Conservation (phyloP, 2,797 vertebrate species). For the Dromococcyx pavoninus region DNA sequence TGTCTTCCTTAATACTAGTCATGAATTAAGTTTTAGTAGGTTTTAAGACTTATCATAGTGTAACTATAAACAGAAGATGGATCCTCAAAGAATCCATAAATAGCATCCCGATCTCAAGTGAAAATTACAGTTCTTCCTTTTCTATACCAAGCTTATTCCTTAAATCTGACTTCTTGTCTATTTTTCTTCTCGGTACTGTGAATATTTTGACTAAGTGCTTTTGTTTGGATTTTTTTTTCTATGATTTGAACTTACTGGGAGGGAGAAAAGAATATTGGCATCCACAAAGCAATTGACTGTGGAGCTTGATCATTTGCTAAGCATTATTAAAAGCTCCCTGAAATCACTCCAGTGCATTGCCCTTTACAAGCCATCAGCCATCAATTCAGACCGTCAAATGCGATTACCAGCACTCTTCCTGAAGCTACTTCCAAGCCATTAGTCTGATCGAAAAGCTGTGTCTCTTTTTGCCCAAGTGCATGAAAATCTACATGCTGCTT, state of each 20-base stretch:
- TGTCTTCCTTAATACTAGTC: neutral
- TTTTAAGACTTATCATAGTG: neutral
- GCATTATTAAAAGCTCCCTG: slow-evolving; percentile 70
- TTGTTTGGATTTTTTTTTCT: too few relatives aligned
- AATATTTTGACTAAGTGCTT: neutral
- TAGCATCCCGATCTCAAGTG: neutral
- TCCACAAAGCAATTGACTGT: neutral
- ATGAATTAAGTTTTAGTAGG: neutral
- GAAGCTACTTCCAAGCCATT: slow-evolving; percentile 56
- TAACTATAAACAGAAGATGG: neutral
- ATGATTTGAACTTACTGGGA: too few relatives aligned
- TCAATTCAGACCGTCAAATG: slow-evolving; percentile 63
- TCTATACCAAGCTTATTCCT: neutral
- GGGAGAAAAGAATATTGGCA: too few relatives aligned
- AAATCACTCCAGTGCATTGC: slow-evolving; percentile 35
- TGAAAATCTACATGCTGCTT: neutral
- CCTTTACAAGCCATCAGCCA: slow-evolving; percentile 66
- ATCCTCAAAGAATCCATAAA: neutral
- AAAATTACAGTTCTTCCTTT: neutral
- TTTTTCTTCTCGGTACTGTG: neutral
- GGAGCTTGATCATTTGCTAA: slow-evolving; percentile 57
- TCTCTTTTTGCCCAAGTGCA: neutral
- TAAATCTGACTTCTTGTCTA: neutral
- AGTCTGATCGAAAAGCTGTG: slow-evolving; percentile 54
- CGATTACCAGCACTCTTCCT: slow-evolving; percentile 48